These are phyloP conservation scores for Aphelenchoides bicaudatus DNA, from an alignment of 2,888 invertebrate species.

Conservation along the genomic window DNA sequence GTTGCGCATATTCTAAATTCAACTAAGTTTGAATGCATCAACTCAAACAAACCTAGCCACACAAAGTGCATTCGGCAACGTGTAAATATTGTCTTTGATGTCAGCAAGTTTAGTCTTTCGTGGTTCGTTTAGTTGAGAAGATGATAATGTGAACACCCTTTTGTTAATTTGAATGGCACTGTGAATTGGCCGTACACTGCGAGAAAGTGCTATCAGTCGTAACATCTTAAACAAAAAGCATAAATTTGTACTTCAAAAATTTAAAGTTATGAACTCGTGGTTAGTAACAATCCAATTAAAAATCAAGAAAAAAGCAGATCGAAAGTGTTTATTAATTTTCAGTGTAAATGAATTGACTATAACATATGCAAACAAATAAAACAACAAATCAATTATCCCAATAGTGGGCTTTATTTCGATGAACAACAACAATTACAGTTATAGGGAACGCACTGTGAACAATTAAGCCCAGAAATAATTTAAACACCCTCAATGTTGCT, in stretches of 20 bases:
- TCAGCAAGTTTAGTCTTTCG: conserved; percentile 7
- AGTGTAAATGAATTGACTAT: too few species aligned
- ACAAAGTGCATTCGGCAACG: conserved; percentile 87
- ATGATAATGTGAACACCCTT: too few species aligned
- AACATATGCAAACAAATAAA: too few species aligned
- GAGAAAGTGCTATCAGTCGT: too few species aligned
- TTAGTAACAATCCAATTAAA: too few species aligned
- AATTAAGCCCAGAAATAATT: not conserved
- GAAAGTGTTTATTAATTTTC: too few species aligned
- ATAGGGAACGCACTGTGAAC: not conserved
- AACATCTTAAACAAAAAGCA: not conserved
- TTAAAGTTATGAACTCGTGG: too few species aligned
- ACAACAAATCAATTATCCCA: too few species aligned
- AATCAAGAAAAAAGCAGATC: too few species aligned
- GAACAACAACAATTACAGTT: not conserved
- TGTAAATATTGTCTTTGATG: conserved; percentile 80
- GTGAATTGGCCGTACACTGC: too few species aligned
- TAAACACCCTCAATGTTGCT: conserved; percentile 7
- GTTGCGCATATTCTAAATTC: conserved; percentile 73
- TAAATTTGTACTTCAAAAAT: not conserved
- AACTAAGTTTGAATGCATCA: not conserved
- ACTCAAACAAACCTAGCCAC: conserved; percentile 64
- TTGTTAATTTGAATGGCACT: too few species aligned
- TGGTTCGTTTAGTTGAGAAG: too few species aligned
- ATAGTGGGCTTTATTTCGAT: not conserved